These are phyloP conservation scores for Sinonovacula constricta DNA, from an alignment of 1,140 invertebrate species.

Conservation along the genomic window DNA sequence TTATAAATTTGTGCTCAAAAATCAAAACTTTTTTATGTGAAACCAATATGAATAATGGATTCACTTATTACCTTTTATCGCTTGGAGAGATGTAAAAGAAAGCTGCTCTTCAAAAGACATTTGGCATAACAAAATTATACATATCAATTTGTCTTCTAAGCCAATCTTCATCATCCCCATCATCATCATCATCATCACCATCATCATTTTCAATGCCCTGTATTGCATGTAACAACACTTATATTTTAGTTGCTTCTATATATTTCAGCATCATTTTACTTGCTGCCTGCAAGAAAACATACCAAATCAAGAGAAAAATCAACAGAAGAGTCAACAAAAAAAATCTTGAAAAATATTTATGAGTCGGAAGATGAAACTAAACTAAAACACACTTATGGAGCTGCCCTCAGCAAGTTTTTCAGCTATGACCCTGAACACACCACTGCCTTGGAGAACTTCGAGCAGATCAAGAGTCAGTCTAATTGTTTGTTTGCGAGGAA, in stretches of 20 bases:
- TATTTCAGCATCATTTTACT: conserved; percentile 11
- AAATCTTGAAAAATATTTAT: conserved; percentile 59
- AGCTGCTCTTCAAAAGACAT: too few relatives aligned
- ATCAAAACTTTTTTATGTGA: too few relatives aligned
- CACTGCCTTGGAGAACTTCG: conserved; percentile 57
- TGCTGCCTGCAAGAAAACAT: conserved; percentile 29
- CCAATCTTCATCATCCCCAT: too few relatives aligned
- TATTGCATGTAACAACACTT: too few relatives aligned
- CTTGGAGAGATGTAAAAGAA: too few relatives aligned
- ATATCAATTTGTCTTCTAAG: too few relatives aligned
- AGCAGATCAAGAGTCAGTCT: conserved; percentile 63
- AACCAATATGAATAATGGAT: too few relatives aligned
- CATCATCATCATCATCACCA: too few relatives aligned
- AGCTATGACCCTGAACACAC: conserved; percentile 63
- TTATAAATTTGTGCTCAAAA: too few relatives aligned
- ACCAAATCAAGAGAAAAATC: conserved; percentile 18
- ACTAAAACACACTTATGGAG: conserved; percentile 40
- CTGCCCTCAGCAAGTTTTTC: conserved; percentile 55
- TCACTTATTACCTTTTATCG: too few relatives aligned
- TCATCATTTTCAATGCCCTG: too few relatives aligned
- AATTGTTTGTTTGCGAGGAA: conserved; percentile 74
- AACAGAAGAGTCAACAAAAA: conserved; percentile 35
- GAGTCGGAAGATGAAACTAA: conserved; percentile 34
- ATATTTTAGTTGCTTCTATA: conserved; percentile 9
- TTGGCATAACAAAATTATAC: too few relatives aligned